Percentiles rank a stretch among this genome's conserved stretches.
phyloP scores from a whole-genome alignment of 2,888 invertebrate species.

The Rhyacophila evoluta region DNA sequence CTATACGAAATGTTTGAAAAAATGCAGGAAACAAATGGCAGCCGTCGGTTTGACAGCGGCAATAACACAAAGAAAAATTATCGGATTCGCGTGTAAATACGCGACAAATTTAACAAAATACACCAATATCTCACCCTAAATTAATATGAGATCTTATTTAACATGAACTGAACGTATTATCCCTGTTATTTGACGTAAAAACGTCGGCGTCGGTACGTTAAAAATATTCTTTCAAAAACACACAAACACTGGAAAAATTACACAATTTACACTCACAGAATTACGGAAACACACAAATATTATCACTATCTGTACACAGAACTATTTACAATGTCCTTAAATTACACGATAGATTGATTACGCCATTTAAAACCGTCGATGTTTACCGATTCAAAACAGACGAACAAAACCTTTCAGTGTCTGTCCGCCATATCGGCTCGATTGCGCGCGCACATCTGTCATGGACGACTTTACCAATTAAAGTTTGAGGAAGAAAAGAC shows the following conservation, averaged over 20 bases:
- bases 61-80: slow-evolving; percentile 69
- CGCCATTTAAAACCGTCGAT: slow-evolving; percentile 77
- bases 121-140: slow-evolving; percentile 51
- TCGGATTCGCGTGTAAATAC: slow-evolving; percentile 55
- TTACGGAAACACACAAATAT: slow-evolving; percentile 75
- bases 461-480: slow-evolving; percentile 43
- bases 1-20: slow-evolving; percentile 59
- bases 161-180: slow-evolving; percentile 58
- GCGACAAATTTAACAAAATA: slow-evolving; percentile 40
- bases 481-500: not conserved
- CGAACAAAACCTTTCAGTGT: slow-evolving; percentile 69
- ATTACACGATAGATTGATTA: slow-evolving; percentile 74
- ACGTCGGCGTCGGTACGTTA: slow-evolving; percentile 72
- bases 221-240: slow-evolving; percentile 68
- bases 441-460: slow-evolving; percentile 68
- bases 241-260: slow-evolving; percentile 71
- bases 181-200: slow-evolving; percentile 66
- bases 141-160: slow-evolving; percentile 60
- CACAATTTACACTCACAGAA: slow-evolving; percentile 71
- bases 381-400: slow-evolving; percentile 72
- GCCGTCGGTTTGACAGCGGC: slow-evolving; percentile 68
- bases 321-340: slow-evolving; percentile 81
- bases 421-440: slow-evolving; percentile 70
- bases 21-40: slow-evolving; percentile 68
- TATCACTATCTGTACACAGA: slow-evolving; percentile 80